Base-by-base conservation (phyloP, 64 coral and sea anemone species). In the Porites australiensis region DNA sequence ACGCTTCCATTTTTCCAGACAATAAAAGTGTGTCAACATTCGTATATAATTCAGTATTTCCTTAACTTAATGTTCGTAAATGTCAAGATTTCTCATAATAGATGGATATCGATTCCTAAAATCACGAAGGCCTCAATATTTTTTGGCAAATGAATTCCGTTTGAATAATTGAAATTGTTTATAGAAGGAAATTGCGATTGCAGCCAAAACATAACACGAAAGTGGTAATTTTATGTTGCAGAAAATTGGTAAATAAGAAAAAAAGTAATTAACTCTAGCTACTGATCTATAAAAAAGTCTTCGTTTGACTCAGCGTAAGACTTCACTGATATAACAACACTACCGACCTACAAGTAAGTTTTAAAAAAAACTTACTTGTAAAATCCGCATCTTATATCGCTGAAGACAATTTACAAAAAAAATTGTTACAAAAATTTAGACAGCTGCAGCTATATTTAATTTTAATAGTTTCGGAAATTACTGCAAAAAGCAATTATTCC, bases 161-260 rank as follows among this genome's bases (percentile, higher is more conserved):
- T 37, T 37, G 54, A 9, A 57, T 57, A 57, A 57, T 57, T 57
- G 4, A 46, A 46, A 48, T 46, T 13, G 43, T 46, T 73, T 37
- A 37, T 37, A 46, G 4, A 46, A 73, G 70, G 2, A 37, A 73
- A 73, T 45, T 73, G 27, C 70, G 43, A 37, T 73, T 46, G 43
- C 43, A 73, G 37, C 37, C 23, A 73, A 7, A 73, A 13, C 27
- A 73, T 13, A 13, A 73, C 11, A 23, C n/a, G 37, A 27, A 27
- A 27, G 3, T 21, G 23, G 23, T 23, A 21, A 22, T 3, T 3
- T 6, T 9, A 27, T 19, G 21, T 6, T 67, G 12, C 22, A 44
- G 43, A 73, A 46, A 73, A 73, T 73, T 73, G 43, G 43, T 44
- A 73, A 73, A 13, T 46, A 44, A 37, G 70, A 73, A 73, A 73